Evolutionary conservation across 1,140 invertebrate genomes (phyloP), one percentile per base, ranked within the genome.

Genomic region (Heliconius nattereri): DNA sequence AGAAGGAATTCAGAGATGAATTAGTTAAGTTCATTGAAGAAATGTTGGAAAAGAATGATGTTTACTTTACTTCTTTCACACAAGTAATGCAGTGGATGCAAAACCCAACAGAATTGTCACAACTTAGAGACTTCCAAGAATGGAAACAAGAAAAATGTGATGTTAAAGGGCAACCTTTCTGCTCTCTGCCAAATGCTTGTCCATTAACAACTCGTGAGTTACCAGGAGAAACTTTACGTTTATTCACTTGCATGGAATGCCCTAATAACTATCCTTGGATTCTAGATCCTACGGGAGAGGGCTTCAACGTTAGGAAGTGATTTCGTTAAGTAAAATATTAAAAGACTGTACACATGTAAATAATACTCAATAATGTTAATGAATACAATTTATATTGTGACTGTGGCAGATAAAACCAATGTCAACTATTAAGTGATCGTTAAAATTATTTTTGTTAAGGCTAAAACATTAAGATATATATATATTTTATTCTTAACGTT

Each of bases 61-160:
- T 99, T 19, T 99, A 98, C 95, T 98, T 99, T 90, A 98, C 98
- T 45, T 99, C 98, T 72, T 98, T 98, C 94, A 96, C 98, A 81
- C 98, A 99, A 95, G 98, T 99, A 11, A 98, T 99, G 87, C 98
- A 99, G 94, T 99, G 98, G 98, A 99, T 99, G 98, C 98, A 99
- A 94, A 98, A 97, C 82, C 98, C 98, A 57, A 98, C 98, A 6
- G 98, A 99, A 91, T 86, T 98, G 71, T 97, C 97, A 16, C 96
- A 96, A 20, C 95, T 99, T 57, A 96, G 98, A 86, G 98, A 99
- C 87, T 99, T 99, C 96, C 96, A 97, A 88, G 98, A 98, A 89
- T 99, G 98, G 98, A 99, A 99, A 93, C 91, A 94, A 84, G 98
- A 98, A 85, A 98, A 98, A 91, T 99, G 98, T 93, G 98, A 99